A percentile compares a stretch with the other conserved stretches of the same genome.
phyloP scores from a whole-genome alignment of 2,797 vertebrate species.

The Brotogeris chrysoptera region DNA sequence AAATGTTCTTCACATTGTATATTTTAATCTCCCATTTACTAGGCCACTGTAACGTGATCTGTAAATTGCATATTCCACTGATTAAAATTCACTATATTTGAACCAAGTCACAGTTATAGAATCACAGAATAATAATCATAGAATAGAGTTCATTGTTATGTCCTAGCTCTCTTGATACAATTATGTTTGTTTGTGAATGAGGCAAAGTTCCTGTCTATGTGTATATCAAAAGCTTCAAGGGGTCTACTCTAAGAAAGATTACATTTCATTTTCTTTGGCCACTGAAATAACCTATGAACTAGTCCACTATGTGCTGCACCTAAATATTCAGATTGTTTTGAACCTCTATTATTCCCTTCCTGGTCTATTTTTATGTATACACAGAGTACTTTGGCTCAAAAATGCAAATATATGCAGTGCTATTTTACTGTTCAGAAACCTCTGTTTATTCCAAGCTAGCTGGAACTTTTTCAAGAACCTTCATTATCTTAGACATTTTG shows the following conservation, averaged over 20 bases:
- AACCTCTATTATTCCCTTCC: slow-evolving; percentile 49
- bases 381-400: slow-evolving; percentile 43
- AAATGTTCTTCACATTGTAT: neutral
- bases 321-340: slow-evolving; percentile 57
- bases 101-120: neutral
- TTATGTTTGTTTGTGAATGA: neutral
- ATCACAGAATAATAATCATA: neutral
- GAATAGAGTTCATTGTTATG: neutral
- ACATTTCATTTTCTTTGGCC: neutral
- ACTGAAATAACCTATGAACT: slow-evolving; percentile 2
- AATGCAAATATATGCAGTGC: slow-evolving; percentile 72
- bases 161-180: neutral
- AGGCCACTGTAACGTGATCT: neutral
- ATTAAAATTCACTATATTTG: neutral
- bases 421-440: slow-evolving; percentile 62
- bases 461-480: slow-evolving; percentile 74
- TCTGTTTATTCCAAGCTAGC: slow-evolving; percentile 65
- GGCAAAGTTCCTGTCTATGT: neutral
- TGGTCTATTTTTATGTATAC: slow-evolving; percentile 62
- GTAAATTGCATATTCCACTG: neutral
- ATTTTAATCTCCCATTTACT: neutral
- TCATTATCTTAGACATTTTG: slow-evolving; percentile 68
- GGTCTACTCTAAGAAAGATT: neutral
- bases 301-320: neutral
- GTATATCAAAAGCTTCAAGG: neutral